These are phyloP conservation scores for Stichopus chloronotus DNA, from an alignment of 35 echinoderm and acorn worm genomes.

Conservation along the genomic window DNA sequence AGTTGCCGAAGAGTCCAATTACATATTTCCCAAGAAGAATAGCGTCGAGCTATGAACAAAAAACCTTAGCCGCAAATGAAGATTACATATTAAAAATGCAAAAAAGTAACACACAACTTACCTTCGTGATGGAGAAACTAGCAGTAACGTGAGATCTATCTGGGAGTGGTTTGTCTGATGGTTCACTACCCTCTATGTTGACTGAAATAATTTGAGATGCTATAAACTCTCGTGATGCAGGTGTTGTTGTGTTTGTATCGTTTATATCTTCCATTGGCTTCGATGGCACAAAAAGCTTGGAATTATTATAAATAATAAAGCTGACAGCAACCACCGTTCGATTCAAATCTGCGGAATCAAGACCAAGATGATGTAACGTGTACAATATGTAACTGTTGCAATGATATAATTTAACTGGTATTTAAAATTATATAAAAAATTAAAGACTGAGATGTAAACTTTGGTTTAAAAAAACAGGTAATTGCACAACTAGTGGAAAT, in stretches of 20 bases:
- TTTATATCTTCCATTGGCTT: background rate
- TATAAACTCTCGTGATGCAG: background rate
- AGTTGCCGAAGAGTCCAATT: no score
- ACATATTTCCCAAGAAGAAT: no score
- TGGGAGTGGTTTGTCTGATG: background rate
- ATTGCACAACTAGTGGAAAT: no score
- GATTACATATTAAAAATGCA: no score
- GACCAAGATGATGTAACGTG: no score
- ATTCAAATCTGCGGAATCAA: background rate
- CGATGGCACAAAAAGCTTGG: background rate
- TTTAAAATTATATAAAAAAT: background rate
- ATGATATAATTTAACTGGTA: no score
- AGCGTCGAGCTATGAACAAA: no score
- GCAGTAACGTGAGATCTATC: background rate
- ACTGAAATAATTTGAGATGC: background rate
- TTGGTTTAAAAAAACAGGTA: background rate
- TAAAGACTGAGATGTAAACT: background rate
- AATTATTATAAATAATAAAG: background rate
- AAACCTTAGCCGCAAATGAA: no score
- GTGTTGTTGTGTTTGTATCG: background rate
- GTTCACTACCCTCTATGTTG: background rate
- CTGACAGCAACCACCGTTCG: background rate
- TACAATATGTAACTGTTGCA: no score
- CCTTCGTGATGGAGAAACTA: background rate
- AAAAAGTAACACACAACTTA: background rate